Evolutionary conservation across 2,888 invertebrate species (phyloP), one percentile per base, ranked within the genome.

Genomic region (Mayetiola destructor): DNA sequence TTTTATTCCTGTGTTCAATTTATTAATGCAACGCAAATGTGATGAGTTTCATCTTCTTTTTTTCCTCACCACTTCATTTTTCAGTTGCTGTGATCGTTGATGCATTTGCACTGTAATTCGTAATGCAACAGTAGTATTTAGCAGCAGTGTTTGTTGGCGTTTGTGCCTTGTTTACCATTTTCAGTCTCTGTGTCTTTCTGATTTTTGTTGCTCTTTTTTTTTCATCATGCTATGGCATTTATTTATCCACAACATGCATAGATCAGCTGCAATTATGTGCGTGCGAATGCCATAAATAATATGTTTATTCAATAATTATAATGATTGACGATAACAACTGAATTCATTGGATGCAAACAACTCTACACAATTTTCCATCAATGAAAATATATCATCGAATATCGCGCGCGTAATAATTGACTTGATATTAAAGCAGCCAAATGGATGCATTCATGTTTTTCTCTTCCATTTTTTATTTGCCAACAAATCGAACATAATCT

Each of bases 241-340:
- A 12, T 21, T 10, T 10, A 21, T 20, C 21, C 40, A 40, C 40
- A n/a, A 40, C 40, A 40, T 40, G 40, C 40, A 40, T 18, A 40
- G 27, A 48, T 27, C 27, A 48, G 16, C 29, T n/a, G 27, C 48
- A 48, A 48, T 48, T 48, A 48, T 23, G 27, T 48, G 27, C 48
- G 48, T 27, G 27, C 27, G 27, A 48, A 48, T 48, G 27, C 48
- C 23, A 48, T 48, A 48, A 27, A 48, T 48, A 48, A 48, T 48
- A 27, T 48, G 48, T 27, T 48, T 48, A 48, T 48, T 48, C 27
- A 48, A 48, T 48, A 48, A 48, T 48, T 48, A 48, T 48, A 27
- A 48, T 48, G 27, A 48, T 48, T 48, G 27, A 48, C 48, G 29
- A 48, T 48, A 48, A 48, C 48, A 48, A 48, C 27, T 48, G 48